Base-by-base conservation (phyloP, 2,888 invertebrate genomes). In the Clostera curtula region DNA sequence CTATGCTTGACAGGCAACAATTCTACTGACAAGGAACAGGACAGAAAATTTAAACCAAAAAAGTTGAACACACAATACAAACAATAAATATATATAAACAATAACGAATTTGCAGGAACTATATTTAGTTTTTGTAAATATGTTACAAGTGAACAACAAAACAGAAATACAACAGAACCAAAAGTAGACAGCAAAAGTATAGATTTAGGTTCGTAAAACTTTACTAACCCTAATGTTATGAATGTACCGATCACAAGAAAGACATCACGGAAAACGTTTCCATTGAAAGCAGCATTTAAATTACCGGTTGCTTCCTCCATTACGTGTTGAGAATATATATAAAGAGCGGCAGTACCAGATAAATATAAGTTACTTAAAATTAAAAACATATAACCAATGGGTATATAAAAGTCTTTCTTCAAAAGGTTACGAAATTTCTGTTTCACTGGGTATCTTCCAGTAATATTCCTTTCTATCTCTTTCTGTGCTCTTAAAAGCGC, bases 1-100 rank as follows among this genome's bases (percentile, higher is more conserved):
- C 39, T 37, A 17, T 49, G 39, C 24, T 49, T 49, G 4, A 48
- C 49, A 4, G 48, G 49, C 29, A 49, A 46, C 1, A 49, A 29
- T 14, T 49, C 49, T 4, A 36, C 35, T 9, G 43, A 26, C 16
- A 48, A 16, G 3, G 35, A 24, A 26, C 22, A 45, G 3, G 30
- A 35, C 0, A 45, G 5, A 17, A 31, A 19, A 6, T 19, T 25
- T 5, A 38, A 38, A 5, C 47, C 47, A n/a, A 31, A 39, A 12
- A 22, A 11, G 12, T 29, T 14, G n/a, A 13, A 25, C 26, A 31
- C 5, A 36, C 13, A 11, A 32, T 27, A 18, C 18, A 18, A n/a
- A 8, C 8, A 18, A 8, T 9, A 18, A 5, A 18, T 4, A 18
- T 18, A 18, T 3, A 18, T 8, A 5, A 18, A 9, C 3, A 18